A percentile compares a stretch with the other conserved stretches of the same genome.
Evolutionary conservation across 2,888 invertebrate genomes (phyloP).

Genomic region (Drosophila stalkeri): DNA sequence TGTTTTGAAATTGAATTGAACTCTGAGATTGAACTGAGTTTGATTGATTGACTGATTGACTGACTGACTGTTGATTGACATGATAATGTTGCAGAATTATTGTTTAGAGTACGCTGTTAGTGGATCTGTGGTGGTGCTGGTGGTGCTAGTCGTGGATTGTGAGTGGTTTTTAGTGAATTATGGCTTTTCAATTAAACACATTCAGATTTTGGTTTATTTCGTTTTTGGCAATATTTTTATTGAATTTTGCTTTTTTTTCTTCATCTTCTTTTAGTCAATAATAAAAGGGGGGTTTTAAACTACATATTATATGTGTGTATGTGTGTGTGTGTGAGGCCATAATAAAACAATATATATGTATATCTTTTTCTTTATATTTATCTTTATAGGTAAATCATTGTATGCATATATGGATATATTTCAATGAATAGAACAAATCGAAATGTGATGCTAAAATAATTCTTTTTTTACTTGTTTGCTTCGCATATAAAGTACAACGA

Average conservation of each 20-base stretch:
- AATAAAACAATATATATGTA: constrained; percentile 52
- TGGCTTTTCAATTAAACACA: constrained; percentile 59
- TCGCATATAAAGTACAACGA: constrained; percentile 26
- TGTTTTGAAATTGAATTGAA: constrained; percentile 42
- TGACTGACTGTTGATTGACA: constrained; percentile 65
- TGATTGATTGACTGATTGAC: constrained; percentile 47
- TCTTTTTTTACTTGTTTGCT: constrained; percentile 8
- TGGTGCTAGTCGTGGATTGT: constrained; percentile 22
- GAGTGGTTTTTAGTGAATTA: constrained; percentile 35
- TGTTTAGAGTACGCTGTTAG: constrained; percentile 52
- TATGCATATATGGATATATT: constrained; percentile 36
- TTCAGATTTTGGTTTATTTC: constrained; percentile 28
- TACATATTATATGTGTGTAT: constrained; percentile 37
- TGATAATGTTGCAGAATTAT: constrained; percentile 72
- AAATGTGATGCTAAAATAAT: constrained; percentile 63
- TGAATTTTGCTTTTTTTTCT: constrained; percentile 45
- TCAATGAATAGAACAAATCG: constrained; percentile 41
- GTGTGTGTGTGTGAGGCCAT: constrained; percentile 35
- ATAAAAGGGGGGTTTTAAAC: constrained; percentile 59
- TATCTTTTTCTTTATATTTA: background rate
- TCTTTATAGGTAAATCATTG: constrained; percentile 54
- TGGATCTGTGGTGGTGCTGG: constrained; percentile 25
- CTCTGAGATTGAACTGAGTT: constrained; percentile 19
- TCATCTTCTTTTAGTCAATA: constrained; percentile 41
- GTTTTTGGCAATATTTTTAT: constrained; percentile 59